A percentile compares a stretch with the other conserved stretches of the same genome.
phyloP scores from a whole-genome alignment of 2,113 vertebrate species.

The Falco punctatus region DNA sequence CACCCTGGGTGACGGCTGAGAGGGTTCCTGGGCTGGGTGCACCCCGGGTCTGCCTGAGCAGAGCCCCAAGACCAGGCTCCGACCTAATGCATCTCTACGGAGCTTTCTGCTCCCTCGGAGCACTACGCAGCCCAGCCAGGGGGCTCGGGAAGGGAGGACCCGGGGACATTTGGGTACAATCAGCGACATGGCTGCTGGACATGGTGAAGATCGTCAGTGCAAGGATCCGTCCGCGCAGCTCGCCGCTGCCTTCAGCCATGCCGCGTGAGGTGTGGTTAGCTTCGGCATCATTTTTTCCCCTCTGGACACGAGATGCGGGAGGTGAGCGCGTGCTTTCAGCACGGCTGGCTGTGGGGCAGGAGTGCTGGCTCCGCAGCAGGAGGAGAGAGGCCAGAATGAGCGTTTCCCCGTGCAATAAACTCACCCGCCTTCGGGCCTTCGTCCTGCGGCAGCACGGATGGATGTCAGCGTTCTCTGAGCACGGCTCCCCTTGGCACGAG shows the following conservation, averaged over 20 bases:
- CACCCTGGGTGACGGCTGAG: rapidly evolving
- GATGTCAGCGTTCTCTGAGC: rapidly evolving
- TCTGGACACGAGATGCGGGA: rapidly evolving
- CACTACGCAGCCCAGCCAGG: not conserved
- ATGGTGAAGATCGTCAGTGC: too few relatives aligned
- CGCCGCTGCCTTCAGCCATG: not conserved
- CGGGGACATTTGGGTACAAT: not conserved
- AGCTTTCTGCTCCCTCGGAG: not conserved
- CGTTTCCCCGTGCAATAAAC: not conserved
- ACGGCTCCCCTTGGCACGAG: not conserved
- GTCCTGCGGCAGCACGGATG: not conserved
- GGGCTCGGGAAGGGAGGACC: too few relatives aligned
- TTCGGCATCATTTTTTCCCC: not conserved
- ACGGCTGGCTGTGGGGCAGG: rapidly evolving
- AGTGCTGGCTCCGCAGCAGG: not conserved
- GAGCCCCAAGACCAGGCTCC: rapidly evolving
- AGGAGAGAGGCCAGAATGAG: not conserved
- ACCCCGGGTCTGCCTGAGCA: rapidly evolving
- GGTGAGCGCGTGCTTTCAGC: too few relatives aligned
- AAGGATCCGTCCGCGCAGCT: not conserved
- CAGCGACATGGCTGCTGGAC: rapidly evolving
- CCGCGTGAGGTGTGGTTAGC: rapidly evolving
- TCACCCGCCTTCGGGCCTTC: not conserved
- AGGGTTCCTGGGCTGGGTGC: not conserved
- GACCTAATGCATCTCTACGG: rapidly evolving